Base-by-base conservation (phyloP, 2,797 vertebrate species). In the Coranthus polyacanthus region DNA sequence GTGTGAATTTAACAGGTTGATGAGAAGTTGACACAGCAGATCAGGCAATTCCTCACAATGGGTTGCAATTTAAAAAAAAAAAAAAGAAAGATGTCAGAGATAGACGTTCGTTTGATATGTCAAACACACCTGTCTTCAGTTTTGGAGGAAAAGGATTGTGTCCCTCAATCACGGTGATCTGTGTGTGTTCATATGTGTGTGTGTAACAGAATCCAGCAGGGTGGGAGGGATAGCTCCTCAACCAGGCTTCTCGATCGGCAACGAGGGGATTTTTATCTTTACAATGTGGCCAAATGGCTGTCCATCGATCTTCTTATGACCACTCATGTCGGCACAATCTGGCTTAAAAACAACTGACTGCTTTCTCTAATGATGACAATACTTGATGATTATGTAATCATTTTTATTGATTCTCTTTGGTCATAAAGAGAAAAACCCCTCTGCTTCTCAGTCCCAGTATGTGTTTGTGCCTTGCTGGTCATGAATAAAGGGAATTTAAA, bases 1-100 rank as follows among this genome's bases (percentile, higher is more conserved):
- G 37, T 56, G 47, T 55, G 55, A 39, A 87, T 87, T 88, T 74
- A 91, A 90, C 87, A 91, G 85, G 87, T 91, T 82, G 87, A 89
- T 78, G 75, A 83, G 85, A 91, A 91, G 87, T 92, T 92, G 74
- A 62, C 72, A 67, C 71, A 73, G 73, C 74, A 75, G 58, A 85
- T 79, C 69, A 54, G 79, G 53, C 71, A 26, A 78, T 84, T 73
- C 60, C 12, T 50, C 3, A 9, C 45, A 15, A 38, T 36, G 51
- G 16, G 49, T 49, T 32, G 22, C 42, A 58, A 76, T 53, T 6
- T n/a, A 7, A 6, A 21, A 42, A 55, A 34, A 42, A 53, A 54
- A 7, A 6, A 21, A 42, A 55, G 26, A 42, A 53, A 54, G 59
- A 56, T 43, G 38, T 59, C 4, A 26, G 45, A 57, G 57, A 45